phyloP scores from a whole-genome alignment of 2,888 invertebrate species.

The Lycaena phlaeas region DNA sequence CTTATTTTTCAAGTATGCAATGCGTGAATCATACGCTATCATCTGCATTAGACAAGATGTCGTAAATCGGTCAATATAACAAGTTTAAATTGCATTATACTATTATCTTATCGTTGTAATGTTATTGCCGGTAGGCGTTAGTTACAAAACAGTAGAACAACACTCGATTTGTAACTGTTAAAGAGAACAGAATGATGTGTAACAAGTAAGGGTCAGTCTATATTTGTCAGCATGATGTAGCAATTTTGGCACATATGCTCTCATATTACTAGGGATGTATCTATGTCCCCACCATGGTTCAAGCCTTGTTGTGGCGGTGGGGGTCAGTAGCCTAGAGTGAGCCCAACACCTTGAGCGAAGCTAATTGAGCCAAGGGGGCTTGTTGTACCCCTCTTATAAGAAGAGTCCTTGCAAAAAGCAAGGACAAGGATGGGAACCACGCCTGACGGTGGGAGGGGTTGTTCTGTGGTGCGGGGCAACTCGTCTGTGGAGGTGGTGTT shows the following conservation, averaged over 20 bases:
- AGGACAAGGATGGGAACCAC: too few species aligned
- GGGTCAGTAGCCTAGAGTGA: too few species aligned
- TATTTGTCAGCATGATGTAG: not conserved
- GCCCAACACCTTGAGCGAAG: too few species aligned
- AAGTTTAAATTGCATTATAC: constrained; percentile 7
- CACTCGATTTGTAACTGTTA: not conserved
- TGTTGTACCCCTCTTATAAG: too few species aligned
- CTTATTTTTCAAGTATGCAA: too few species aligned
- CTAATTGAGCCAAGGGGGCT: too few species aligned
- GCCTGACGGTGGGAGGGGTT: too few species aligned
- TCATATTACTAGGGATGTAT: not conserved
- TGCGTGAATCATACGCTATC: not conserved
- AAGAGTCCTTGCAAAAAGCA: too few species aligned
- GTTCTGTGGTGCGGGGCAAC: too few species aligned
- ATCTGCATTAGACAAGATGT: constrained; percentile 1
- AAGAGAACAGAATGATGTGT: not conserved
- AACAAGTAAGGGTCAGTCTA: not conserved
- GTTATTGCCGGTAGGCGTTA: constrained; percentile 4
- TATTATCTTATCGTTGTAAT: constrained; percentile 1
- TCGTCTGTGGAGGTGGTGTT: too few species aligned
- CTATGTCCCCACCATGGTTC: too few species aligned
- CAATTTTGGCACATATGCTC: not conserved
- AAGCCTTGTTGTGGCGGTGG: too few species aligned
- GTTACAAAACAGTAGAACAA: not conserved
- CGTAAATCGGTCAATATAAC: constrained; percentile 7